These are phyloP conservation scores for Prionace glauca DNA, from an alignment of 2,797 vertebrate species.

Conservation along the genomic window DNA sequence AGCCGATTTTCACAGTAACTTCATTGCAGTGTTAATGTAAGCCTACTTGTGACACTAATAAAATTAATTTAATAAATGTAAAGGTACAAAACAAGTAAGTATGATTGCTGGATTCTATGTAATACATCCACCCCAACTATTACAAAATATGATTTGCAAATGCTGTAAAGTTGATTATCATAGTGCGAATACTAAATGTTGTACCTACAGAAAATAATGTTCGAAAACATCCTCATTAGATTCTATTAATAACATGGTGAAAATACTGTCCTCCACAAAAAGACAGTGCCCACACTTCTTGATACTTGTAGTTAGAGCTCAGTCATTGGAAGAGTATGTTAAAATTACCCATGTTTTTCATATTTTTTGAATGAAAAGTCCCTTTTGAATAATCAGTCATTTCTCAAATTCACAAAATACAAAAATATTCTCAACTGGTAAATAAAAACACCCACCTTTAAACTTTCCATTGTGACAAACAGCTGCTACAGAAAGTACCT, in stretches of 20 bases:
- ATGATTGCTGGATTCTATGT: too few species aligned
- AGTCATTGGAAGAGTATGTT: not conserved
- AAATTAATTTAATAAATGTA: too few species aligned
- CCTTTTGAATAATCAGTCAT: constrained; percentile 28
- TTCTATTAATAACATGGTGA: not conserved
- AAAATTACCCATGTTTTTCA: not conserved
- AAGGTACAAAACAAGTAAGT: not conserved
- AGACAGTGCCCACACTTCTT: not conserved
- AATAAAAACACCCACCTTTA: constrained; percentile 27
- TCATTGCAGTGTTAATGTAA: too few species aligned
- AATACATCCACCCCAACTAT: too few species aligned
- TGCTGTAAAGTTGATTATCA: not conserved
- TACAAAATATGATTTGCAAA: not conserved
- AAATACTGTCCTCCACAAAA: not conserved
- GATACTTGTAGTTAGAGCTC: not conserved
- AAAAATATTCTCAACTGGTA: constrained; percentile 6
- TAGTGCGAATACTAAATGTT: not conserved
- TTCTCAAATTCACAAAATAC: not conserved
- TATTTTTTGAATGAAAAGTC: constrained; percentile 20
- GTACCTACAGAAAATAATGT: not conserved
- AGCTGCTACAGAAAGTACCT: not conserved
- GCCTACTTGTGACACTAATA: too few species aligned
- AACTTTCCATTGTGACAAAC: not conserved
- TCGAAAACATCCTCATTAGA: not conserved
- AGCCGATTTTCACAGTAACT: too few species aligned